Conservation (phyloP, 2,888 invertebrate species). For the Drosophila acutilabella region DNA sequence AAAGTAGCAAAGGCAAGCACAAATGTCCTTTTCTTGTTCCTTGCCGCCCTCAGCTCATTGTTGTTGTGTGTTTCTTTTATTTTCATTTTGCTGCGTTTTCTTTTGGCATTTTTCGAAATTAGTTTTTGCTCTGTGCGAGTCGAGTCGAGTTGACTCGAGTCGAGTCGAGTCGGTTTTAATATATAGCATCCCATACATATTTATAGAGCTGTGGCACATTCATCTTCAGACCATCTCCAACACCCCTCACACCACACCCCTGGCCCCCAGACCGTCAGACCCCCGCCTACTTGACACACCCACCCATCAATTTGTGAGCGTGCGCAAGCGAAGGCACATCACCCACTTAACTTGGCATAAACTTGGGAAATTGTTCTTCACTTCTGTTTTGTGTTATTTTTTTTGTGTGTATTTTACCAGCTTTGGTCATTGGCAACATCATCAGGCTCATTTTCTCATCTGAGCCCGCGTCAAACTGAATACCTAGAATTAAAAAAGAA, state of each 20-base stretch:
- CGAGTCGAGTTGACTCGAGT: conserved; percentile 41
- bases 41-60: conserved; percentile 33
- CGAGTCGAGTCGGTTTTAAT: conserved; percentile 81
- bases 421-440: conserved; percentile 63
- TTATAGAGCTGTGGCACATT: conserved; percentile 82
- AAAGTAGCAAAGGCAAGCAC: conserved; percentile 63
- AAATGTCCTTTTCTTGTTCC: conserved; percentile 76
- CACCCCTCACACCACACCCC: conserved; percentile 7
- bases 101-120: conserved; percentile 83
- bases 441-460: conserved; percentile 56
- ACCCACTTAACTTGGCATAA: conserved; percentile 79
- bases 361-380: conserved; percentile 62
- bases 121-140: conserved; percentile 79
- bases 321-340: conserved; percentile 51
- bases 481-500: conserved; percentile 51
- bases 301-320: conserved; percentile 24
- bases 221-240: conserved; percentile 70
- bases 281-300: conserved; percentile 16
- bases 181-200: conserved; percentile 82
- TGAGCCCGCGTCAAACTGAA: conserved; percentile 50
- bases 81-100: conserved; percentile 76
- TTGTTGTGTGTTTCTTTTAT: conserved; percentile 58
- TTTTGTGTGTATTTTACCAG: not conserved
- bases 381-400: conserved; percentile 44
- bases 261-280: not conserved